These are phyloP conservation scores for Xyrichtys novacula DNA, from an alignment of 2,797 vertebrate genomes.

Conservation along the genomic window DNA sequence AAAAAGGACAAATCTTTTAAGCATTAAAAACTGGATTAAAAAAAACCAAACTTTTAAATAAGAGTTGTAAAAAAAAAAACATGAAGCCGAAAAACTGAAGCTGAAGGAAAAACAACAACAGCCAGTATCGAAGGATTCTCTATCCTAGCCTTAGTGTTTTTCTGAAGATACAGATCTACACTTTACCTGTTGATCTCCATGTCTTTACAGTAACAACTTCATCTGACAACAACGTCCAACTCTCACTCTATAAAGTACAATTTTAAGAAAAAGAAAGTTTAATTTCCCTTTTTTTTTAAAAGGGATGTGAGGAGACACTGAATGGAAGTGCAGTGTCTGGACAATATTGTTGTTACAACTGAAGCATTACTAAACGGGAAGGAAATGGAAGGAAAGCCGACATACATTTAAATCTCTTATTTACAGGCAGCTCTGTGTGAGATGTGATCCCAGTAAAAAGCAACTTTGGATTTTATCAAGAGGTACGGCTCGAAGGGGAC, in stretches of 20 bases:
- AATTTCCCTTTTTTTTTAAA: slow-evolving; percentile 33
- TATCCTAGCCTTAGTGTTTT: slow-evolving; percentile 45
- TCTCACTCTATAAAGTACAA: slow-evolving; percentile 39
- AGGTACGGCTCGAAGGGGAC: slow-evolving; percentile 54
- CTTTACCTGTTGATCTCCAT: slow-evolving; percentile 35
- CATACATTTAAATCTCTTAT: slow-evolving; percentile 63
- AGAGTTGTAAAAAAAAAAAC: slow-evolving; percentile 68
- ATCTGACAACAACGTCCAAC: slow-evolving; percentile 40
- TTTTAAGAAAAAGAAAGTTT: slow-evolving; percentile 11
- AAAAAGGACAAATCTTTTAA: slow-evolving; percentile 71
- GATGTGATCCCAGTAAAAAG: slow-evolving; percentile 52
- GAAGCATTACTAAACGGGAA: slow-evolving; percentile 41
- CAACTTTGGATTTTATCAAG: slow-evolving; percentile 62
- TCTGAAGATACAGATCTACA: slow-evolving; percentile 39
- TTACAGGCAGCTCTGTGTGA: slow-evolving; percentile 70
- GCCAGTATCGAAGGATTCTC: slow-evolving; percentile 46
- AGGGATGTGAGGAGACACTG: background rate
- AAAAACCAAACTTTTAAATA: slow-evolving; percentile 77
- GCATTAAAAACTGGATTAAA: slow-evolving; percentile 58
- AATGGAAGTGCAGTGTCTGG: slow-evolving; percentile 9
- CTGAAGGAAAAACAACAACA: slow-evolving; percentile 56
- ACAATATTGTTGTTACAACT: slow-evolving; percentile 41
- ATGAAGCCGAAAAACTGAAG: slow-evolving; percentile 65
- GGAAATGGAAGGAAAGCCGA: slow-evolving; percentile 45
- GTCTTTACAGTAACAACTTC: slow-evolving; percentile 40